Base-by-base conservation (phyloP, 2,113 vertebrate genomes). In the Lagopus leucura region DNA sequence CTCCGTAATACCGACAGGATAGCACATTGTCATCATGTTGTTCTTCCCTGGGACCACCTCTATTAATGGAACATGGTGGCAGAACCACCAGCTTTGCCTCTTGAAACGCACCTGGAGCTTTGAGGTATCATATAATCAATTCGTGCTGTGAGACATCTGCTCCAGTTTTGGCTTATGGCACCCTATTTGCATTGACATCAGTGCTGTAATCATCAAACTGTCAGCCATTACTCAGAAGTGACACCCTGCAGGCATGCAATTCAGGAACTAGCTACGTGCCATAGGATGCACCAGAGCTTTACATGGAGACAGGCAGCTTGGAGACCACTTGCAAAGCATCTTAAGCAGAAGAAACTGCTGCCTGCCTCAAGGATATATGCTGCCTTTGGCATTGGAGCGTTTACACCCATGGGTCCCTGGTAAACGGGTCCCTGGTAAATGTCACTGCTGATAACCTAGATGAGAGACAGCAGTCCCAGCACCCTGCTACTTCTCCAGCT, bases 161-260 rank as follows among this genome's bases (percentile, higher is more conserved):
- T 86, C 61, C 80, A 22, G 16, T 55, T 83, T 63, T 60, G 60
- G 86, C 73, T 73, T 42, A 11, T 18, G 19, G 38, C 81, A 43
- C 63, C 61, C 73, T 40, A 2, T 0, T 2, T 2, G 7, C 16
- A 71, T 10, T 0, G 0, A 34, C 10, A 52, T 5, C 15, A 52
- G 25, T 58, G 65, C 55, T 58, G 1, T 21, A 69, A 58, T 22
- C 63, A 80, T n/a, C 36, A 47, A 19, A 20, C 1, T 2, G 14
- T 72, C 66, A n/a, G 22, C 30, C 43, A 28, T 19, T 69, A 36
- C 34, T 82, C 65, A 42, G 72, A 58, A 88, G 45, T 11, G 42
- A 42, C 72, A 40, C 11, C 9, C 36, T 34, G n/a, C 76, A 71
- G 72, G 27, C 36, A 34, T 30, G 5, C 0, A 0, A 20, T 19